These are phyloP conservation scores for Protobothrops flavoviridis DNA, from an alignment of 2,113 vertebrate genomes.

Conservation along the genomic window DNA sequence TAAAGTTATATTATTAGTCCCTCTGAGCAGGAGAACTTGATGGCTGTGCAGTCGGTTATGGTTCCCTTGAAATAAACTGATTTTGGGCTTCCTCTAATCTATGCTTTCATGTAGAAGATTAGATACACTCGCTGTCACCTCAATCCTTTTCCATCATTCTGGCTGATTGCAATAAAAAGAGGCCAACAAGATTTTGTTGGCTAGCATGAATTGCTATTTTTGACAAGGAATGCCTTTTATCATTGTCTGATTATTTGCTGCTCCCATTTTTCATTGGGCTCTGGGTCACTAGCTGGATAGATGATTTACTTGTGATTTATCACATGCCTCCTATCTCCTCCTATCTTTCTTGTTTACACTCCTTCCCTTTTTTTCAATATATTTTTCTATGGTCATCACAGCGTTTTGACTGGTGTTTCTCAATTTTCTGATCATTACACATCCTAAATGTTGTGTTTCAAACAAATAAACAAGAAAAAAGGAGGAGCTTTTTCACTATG, in stretches of 20 bases:
- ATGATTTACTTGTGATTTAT: not conserved
- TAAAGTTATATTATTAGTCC: not conserved
- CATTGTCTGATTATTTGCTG: not conserved
- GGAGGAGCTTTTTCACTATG: not conserved
- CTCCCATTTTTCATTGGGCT: not conserved
- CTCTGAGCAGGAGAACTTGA: not conserved
- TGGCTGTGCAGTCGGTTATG: no score
- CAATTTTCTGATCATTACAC: not conserved
- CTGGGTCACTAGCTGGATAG: not conserved
- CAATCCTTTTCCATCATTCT: not conserved
- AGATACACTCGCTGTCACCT: rapidly evolving
- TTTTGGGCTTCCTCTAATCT: not conserved
- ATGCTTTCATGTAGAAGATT: not conserved
- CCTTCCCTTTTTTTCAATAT: not conserved
- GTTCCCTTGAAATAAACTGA: not conserved
- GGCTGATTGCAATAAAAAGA: not conserved
- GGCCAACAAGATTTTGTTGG: not conserved
- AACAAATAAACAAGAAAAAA: not conserved
- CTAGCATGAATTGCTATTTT: not conserved
- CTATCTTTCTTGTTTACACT: not conserved
- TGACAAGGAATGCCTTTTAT: not conserved
- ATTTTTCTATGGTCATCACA: not conserved
- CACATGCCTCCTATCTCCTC: not conserved
- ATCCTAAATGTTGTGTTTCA: not conserved
- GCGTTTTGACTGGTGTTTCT: not conserved